Evolutionary conservation across 2,888 invertebrate species (phyloP), one percentile per base, ranked within the genome.

Genomic region (Torymus auratus): DNA sequence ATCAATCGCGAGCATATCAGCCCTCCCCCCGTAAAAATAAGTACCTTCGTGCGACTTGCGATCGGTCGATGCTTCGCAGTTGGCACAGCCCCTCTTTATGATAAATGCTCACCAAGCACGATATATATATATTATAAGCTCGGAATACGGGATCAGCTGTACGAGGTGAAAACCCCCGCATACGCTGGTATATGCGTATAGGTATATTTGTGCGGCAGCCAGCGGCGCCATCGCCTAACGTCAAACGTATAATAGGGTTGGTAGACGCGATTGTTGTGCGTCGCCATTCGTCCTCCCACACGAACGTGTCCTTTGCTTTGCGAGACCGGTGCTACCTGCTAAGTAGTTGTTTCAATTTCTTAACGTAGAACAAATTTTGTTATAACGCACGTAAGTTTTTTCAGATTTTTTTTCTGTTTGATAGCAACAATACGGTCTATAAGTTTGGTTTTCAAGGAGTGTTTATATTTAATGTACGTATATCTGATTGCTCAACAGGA

Each of bases 401-500:
- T 41, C 12, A 64, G n/a, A 28, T 28, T 13, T 14, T 64, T 64
- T 14, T 28, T 28, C 11, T 28, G n/a, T 55, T 68, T 14, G 23
- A 56, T 69, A 28, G 5, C 0, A 28, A 28, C 14, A 5, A n/a
- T 28, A 65, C n/a, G 10, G n/a, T 62, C 64, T 12, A 60, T 28
- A 56, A 28, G 67, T 67, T 56, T 53, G 2, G 0, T 62, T 15
- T 50, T 56, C 61, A 14, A 7, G 7, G 7, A 41, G 41, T 41
- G 7, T 41, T 41, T 41, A 41, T 41, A 41, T 41, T 41, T 41
- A 7, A 41, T 41, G 41, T 1, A 41, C 7, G 41, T 41, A 41
- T 41, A 41, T 41, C 7, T 41, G 41, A 41, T 41, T 41, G 41
- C 41, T 41, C 41, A 41, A 41, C 60, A 85, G 81, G 71, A 90